phyloP scores from a whole-genome alignment of 1,140 invertebrate species.

The Condylostylus longicornis region DNA sequence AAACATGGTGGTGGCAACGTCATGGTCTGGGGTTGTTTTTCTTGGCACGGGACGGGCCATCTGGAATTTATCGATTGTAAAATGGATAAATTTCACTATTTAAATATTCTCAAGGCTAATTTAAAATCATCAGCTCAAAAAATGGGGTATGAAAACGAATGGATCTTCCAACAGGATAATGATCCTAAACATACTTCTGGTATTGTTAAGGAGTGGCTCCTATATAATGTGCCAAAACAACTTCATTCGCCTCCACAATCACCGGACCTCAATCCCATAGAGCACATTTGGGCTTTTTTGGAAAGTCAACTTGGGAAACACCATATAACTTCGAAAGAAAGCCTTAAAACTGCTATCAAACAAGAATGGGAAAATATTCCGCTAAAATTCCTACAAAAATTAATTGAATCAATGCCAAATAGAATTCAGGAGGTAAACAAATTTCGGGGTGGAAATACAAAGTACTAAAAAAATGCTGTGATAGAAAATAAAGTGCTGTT shows the following conservation, averaged over 20 bases:
- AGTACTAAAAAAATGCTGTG: too few species aligned
- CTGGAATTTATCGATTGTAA: slow-evolving; percentile 14
- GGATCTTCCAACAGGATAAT: slow-evolving; percentile 7
- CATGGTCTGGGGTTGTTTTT: slow-evolving; percentile 28
- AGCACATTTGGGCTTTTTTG: slow-evolving; percentile 12
- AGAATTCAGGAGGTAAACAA: slow-evolving; percentile 9
- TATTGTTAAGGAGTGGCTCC: slow-evolving; percentile 14
- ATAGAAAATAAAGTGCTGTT: too few species aligned
- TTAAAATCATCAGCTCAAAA: slow-evolving; percentile 9
- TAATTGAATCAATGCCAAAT: slow-evolving; percentile 7
- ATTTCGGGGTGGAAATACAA: too few species aligned
- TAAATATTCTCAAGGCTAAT: slow-evolving; percentile 13
- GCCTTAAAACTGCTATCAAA: slow-evolving; percentile 7
- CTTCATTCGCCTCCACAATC: slow-evolving; percentile 18
- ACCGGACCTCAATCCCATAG: slow-evolving; percentile 13
- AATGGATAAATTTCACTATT: slow-evolving; percentile 10
- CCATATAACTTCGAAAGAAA: not conserved
- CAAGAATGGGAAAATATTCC: slow-evolving; percentile 13
- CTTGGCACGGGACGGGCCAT: slow-evolving; percentile 12
- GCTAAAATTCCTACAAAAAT: slow-evolving; percentile 5
- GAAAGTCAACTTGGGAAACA: slow-evolving; percentile 7
- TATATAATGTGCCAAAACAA: slow-evolving; percentile 7
- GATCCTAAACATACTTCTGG: slow-evolving; percentile 18
- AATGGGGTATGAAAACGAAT: slow-evolving; percentile 3
- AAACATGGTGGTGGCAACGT: slow-evolving; percentile 25